Conservation (phyloP, 2,113 vertebrate species). For the Bombycilla garrulus region DNA sequence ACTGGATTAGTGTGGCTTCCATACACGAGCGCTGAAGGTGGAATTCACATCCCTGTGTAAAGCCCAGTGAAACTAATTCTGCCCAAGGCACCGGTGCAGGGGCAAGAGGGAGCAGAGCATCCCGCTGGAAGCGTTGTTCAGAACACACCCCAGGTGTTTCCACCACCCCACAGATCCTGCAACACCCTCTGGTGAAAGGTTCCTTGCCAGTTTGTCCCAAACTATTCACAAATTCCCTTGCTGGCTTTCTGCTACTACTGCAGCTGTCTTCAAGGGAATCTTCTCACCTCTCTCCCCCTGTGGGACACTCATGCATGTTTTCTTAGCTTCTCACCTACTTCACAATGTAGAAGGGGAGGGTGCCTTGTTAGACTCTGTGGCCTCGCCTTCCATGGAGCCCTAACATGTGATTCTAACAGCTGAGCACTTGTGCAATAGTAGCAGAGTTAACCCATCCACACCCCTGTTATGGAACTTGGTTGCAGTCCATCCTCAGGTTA, state of each 20-base stretch:
- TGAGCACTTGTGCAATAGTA: neutral
- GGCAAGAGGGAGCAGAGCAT: neutral
- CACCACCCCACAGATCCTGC: neutral
- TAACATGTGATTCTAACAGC: neutral
- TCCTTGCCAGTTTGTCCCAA: neutral
- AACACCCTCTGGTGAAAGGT: neutral
- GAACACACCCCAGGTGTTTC: neutral
- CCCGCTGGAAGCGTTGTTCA: neutral
- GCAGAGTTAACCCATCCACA: neutral
- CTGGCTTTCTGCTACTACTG: neutral
- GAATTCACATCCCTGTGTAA: neutral
- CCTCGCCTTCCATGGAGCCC: neutral
- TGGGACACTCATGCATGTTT: neutral
- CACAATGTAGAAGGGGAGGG: neutral
- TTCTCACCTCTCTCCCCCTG: neutral
- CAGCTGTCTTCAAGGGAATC: neutral
- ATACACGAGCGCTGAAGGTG: neutral
- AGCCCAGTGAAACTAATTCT: neutral
- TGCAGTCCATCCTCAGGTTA: neutral
- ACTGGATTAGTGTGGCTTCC: neutral
- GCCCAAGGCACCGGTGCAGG: accelerated
- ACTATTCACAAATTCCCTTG: neutral
- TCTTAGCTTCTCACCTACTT: neutral
- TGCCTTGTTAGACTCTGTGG: neutral
- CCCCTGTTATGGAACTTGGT: neutral